Evolutionary conservation across 1,140 invertebrate species (phyloP), one percentile per base, ranked within the genome.

Genomic region (Tyrophagus putrescentiae): DNA sequence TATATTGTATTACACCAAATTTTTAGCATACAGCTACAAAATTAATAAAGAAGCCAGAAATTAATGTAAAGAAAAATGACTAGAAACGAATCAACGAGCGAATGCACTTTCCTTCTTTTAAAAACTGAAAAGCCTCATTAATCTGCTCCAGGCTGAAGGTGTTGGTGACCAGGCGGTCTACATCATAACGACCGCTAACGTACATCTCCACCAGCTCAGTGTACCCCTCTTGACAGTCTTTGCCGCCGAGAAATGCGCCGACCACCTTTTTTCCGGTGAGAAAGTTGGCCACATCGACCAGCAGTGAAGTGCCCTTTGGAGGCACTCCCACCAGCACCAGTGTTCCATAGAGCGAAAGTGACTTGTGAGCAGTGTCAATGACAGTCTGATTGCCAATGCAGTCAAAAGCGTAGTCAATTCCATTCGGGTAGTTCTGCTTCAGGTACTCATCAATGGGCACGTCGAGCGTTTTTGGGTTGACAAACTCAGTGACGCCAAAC

Each of bases 131-230:
- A 3, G 87, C 90, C 68, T 91, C 80, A 69, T 98, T 98, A 62
- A 98, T 92, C 66, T 93, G 74, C 1, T 79, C 76, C 60, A 98
- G 79, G 1, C 77, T 70, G 62, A 92, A 70, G 64, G 78, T 80
- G 68, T 93, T 87, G 1, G 89, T 90, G 11, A 98, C 80, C 76
- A 98, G 98, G 69, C 93, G 87, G 73, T 98, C 92, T 29, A 99
- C 76, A 63, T 85, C 80, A 27, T 98, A 70, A 71, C 90, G 82
- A 63, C 86, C 85, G 0, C 78, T 73, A 67, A 89, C 68, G 70
- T 97, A 98, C n/a, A 85, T 80, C 21, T 95, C 80, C 3, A 98
- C 93, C 7, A 99, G 76, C 69, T 84, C 83, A 0, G 94, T 94
- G 3, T 98, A 87, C 73, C 82, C 86, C 48, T 96, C 88, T 52